A percentile compares a stretch with the other conserved stretches of the same genome.
phyloP scores from a whole-genome alignment of 2,797 vertebrate genomes.

The Geotrypetes seraphini region DNA sequence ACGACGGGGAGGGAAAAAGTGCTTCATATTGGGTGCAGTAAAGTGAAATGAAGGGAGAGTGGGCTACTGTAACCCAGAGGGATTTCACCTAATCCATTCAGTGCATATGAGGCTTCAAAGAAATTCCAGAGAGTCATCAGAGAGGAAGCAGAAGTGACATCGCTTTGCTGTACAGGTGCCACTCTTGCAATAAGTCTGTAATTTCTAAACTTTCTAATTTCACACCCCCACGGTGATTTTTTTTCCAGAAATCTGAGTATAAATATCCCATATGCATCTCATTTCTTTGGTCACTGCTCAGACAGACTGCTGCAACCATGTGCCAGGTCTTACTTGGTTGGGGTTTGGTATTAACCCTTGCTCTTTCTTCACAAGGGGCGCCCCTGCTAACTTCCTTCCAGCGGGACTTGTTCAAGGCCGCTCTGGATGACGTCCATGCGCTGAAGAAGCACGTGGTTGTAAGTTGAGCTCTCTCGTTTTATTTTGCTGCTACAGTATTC shows the following conservation, averaged over 20 bases:
- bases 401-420: no score
- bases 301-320: slow-evolving; percentile 34
- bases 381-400: neutral
- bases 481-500: no score
- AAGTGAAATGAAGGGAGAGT: slow-evolving; percentile 35
- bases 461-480: no score
- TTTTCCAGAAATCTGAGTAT: slow-evolving; percentile 55
- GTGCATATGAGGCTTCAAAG: slow-evolving; percentile 42
- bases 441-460: slow-evolving; percentile 18
- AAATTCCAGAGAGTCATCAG: slow-evolving; percentile 83
- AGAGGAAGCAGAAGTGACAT: slow-evolving; percentile 63
- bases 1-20: slow-evolving; percentile 48
- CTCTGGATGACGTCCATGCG: slow-evolving; percentile 6
- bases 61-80: slow-evolving; percentile 45
- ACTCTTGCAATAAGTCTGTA: slow-evolving; percentile 57
- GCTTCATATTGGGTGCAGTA: slow-evolving; percentile 47
- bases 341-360: slow-evolving; percentile 32
- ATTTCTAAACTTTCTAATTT: slow-evolving; percentile 50
- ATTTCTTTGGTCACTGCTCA: slow-evolving; percentile 4
- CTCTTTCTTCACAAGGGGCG: slow-evolving; percentile 14
- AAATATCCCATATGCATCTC: slow-evolving; percentile 40
- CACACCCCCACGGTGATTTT: slow-evolving; percentile 61
- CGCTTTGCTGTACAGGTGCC: slow-evolving; percentile 55
- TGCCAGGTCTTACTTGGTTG: slow-evolving; percentile 29
- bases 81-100: slow-evolving; percentile 62